A percentile compares a stretch with the other conserved stretches of the same genome.
Conservation (phyloP, 2,888 invertebrate species). For the Phymatocera aterrima region DNA sequence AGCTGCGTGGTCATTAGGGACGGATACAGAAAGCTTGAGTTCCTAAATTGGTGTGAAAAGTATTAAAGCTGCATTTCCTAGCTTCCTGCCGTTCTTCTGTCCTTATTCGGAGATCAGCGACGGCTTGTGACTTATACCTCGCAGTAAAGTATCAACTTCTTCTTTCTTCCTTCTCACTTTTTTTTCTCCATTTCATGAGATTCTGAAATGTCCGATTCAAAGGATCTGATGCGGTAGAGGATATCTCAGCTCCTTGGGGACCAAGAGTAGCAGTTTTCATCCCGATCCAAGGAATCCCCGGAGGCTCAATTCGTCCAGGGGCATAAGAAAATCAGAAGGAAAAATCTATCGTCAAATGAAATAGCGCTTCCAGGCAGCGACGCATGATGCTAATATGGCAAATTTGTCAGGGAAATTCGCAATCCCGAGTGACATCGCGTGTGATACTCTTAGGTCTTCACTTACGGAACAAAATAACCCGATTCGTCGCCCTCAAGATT, state of each 20-base stretch:
- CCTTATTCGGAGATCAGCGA: neutral
- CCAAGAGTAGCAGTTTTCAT: neutral
- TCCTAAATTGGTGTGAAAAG: neutral
- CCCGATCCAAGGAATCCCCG: constrained; percentile 40
- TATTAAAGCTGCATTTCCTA: neutral
- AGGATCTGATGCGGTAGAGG: neutral
- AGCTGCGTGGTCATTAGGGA: constrained; percentile 46
- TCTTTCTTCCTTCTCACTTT: neutral
- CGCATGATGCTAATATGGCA: constrained; percentile 66
- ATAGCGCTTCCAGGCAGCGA: constrained; percentile 57
- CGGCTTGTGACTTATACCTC: too few relatives aligned
- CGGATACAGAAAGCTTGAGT: constrained; percentile 2
- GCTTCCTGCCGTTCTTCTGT: neutral
- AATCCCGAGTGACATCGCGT: neutral
- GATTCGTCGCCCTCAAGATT: too few relatives aligned
- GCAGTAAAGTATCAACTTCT: too few relatives aligned
- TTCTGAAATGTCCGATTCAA: neutral
- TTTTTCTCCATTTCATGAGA: neutral
- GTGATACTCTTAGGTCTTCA: neutral
- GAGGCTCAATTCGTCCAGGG: constrained; percentile 66
- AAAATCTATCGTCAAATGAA: constrained; percentile 68
- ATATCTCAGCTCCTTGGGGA: neutral
- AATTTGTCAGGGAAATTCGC: neutral
- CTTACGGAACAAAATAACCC: too few relatives aligned
- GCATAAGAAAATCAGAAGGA: constrained; percentile 66